Evolutionary conservation across 2,113 vertebrate genomes (phyloP), one percentile per base, ranked within the genome.

Genomic region (Phylloscopus trochilus): DNA sequence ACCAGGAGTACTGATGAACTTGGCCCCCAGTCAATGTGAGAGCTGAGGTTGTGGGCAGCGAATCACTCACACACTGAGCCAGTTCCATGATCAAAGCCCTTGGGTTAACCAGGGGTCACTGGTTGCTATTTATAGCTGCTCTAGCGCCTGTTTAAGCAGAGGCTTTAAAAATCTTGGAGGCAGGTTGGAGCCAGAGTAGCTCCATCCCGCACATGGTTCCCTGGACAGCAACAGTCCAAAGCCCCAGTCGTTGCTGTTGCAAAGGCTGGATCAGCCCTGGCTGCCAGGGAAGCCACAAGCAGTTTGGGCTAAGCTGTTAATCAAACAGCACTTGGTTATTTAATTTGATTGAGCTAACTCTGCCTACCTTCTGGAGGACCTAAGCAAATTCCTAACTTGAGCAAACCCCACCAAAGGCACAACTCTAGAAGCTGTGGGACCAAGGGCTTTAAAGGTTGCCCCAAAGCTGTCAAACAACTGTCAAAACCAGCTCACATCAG

Each of bases 101-200:
- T 58, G 90, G 88, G 90, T 95, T 83, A 96, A 92, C 70, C 72
- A 90, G 63, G 58, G 90, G 88, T 10, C 90, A 86, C 27, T 1
- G 7, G 23, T 6, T 86, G 47, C 72, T 96, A 90, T 95, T 94
- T 86, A 90, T 77, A 95, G 63, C 46, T 62, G 26, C 68, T 46
- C 59, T 58, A 88, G 72, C 30, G 93, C 67, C 66, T 0, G 1
- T 88, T 83, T 77, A 90, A 94, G 76, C 7, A 2, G 67, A 83
- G 72, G 83, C 24, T 88, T 94, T 63, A 86, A 80, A 92, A 95
- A 76, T 63, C 58, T 82, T 3, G 1, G 43, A 49, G 53, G 82
- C 53, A 64, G 53, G 33, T 76, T 79, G 62, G 16, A 33, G 92
- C 59, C 37, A 83, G 63, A 9, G 20, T 41, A 56, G n/a, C 46